Evolutionary conservation across 2,888 invertebrate species (phyloP), one percentile per base, ranked within the genome.

Genomic region (Fragum sueziense): DNA sequence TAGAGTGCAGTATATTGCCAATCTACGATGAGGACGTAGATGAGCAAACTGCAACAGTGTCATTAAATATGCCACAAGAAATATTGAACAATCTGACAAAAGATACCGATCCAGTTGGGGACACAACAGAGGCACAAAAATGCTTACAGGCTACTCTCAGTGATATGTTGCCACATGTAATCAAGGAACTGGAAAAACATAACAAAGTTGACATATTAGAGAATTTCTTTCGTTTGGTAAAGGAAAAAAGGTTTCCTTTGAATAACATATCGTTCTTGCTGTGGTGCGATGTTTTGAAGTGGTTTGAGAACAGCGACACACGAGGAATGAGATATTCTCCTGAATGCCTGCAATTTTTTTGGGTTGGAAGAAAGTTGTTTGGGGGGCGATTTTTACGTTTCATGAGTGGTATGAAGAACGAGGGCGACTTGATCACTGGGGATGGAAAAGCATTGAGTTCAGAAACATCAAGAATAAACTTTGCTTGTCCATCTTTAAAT

Each of bases 401-500:
- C 27, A 70, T 75, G 75, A 33, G 51, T 25, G 75, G 75, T 0
- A n/a, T 70, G 33, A 69, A 52, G 22, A 75, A 75, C 25, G 74
- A 74, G 29, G 17, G 6, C 22, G 57, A 59, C 25, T 6, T 59
- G 57, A 11, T 52, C 7, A 3, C 27, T 2, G 6, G 27, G 9
- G 7, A 14, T 9, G 57, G 17, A 3, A 7, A 59, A 7, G 57
- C 29, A 14, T 59, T 59, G 22, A 59, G 25, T 27, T 27, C 57
- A 7, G 6, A 59, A 27, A 59, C 22, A 27, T 25, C 61, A 29
- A 61, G 41, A 22, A 11, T 72, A 3, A 72, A 72, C 41, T 72
- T 72, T 31, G 61, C 61, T n/a, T 72, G 72, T 37, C 61, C 61
- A 22, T 17, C 14, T 22, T 25, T 27, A 37, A 54, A 37, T 25